A percentile compares a stretch with the other conserved stretches of the same genome.
These are phyloP conservation scores for Cherax quadricarinatus DNA, from an alignment of 1,140 invertebrate species.

Conservation along the genomic window DNA sequence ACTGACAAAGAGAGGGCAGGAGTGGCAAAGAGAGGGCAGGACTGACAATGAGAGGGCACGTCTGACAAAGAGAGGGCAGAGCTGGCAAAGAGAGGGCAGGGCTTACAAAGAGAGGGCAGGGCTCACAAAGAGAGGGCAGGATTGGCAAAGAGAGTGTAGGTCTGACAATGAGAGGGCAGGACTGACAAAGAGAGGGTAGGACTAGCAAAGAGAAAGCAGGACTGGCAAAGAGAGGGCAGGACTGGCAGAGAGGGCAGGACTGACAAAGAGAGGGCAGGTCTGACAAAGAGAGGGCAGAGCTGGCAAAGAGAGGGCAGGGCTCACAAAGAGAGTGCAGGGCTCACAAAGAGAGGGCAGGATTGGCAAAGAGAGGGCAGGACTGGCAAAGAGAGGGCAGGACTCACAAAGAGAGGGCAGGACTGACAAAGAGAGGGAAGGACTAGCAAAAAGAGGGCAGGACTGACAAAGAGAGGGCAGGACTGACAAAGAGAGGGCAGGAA, in stretches of 20 bases:
- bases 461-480: no score
- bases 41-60: no score
- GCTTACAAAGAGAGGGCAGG: no score
- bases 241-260: background rate
- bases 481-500: no score
- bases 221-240: background rate
- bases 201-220: background rate
- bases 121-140: background rate
- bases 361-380: background rate
- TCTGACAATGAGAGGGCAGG: background rate
- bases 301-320: no score
- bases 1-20: slow-evolving; percentile 6
- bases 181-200: background rate
- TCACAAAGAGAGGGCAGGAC: background rate
- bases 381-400: background rate
- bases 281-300: background rate
- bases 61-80: no score
- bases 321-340: no score
- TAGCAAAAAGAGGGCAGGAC: no score
- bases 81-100: no score
- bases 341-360: background rate
- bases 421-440: background rate
- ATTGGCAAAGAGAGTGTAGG: no score
- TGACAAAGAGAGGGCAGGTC: background rate
- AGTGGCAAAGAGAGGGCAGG: no score